Percentiles rank a stretch among this genome's conserved stretches.
These are phyloP conservation scores for Cecropterus lyciades DNA, from an alignment of 1,140 invertebrate genomes.

Conservation along the genomic window DNA sequence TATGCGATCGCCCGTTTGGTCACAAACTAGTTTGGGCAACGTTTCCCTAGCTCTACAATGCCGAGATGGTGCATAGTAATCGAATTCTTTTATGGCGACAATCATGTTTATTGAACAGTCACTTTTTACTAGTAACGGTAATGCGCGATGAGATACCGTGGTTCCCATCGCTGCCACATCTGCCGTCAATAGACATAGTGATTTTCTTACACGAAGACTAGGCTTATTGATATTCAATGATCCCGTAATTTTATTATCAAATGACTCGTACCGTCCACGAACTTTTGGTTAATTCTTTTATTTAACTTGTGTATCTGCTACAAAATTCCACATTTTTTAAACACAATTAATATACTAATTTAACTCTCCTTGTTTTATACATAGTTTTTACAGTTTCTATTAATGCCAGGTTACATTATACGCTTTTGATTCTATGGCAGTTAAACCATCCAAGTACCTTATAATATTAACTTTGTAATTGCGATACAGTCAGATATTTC, in stretches of 20 bases:
- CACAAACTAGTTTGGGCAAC: constrained; percentile 76
- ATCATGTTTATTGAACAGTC: constrained; percentile 70
- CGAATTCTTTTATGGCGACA: constrained; percentile 73
- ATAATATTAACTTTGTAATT: too few relatives aligned
- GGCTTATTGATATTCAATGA: constrained; percentile 33
- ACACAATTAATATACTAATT: too few relatives aligned
- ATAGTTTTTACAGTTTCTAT: too few relatives aligned
- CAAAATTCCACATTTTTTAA: background rate
- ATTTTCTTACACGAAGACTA: constrained; percentile 19
- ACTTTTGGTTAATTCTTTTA: background rate
- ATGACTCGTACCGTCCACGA: background rate
- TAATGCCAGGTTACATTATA: background rate
- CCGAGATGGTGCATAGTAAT: constrained; percentile 66
- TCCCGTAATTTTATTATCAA: constrained; percentile 11
- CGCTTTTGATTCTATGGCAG: background rate
- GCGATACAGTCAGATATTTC: too few relatives aligned
- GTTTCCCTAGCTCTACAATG: constrained; percentile 64
- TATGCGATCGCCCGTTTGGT: constrained; percentile 69
- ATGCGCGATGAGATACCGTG: constrained; percentile 24
- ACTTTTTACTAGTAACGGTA: constrained; percentile 54
- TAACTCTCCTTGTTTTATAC: too few relatives aligned
- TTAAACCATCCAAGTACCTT: background rate
- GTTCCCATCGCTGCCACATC: constrained; percentile 42
- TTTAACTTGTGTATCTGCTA: background rate
- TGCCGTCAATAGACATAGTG: constrained; percentile 26